Base-by-base conservation (phyloP, 64 coral and sea anemone species). In the Orbicella faveolata region DNA sequence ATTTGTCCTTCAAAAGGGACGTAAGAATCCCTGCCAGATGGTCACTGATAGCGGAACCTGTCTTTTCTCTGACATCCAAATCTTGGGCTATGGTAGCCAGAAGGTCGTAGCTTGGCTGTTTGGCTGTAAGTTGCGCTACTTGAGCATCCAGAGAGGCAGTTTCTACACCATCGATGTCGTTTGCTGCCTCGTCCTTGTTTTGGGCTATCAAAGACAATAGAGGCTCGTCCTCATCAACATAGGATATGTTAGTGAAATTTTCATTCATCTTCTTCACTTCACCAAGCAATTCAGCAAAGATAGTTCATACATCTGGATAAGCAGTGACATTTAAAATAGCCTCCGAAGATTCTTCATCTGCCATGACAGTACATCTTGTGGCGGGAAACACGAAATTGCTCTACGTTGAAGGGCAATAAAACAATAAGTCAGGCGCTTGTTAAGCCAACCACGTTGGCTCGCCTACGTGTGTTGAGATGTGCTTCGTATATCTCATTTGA, bases 1-100 rank as follows among this genome's bases (percentile, higher is more conserved):
- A 15, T 73, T 90, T 90, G 1, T 90, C 77, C 48, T 90, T 81
- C 78, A 90, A 8, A 11, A 90, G 74, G 23, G 7, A 21, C n/a
- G 34, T 18, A 14, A 81, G 10, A 17, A 80, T 68, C 19, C 25
- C 44, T 20, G 78, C 73, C 9, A 55, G 9, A 0, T 90, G 30
- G 30, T 30, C 76, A 51, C 65, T 73, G 16, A 67, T 44, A 80
- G 57, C 23, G 20, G 30, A 14, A 15, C 61, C 63, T 52, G 63
- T 90, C 48, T 90, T 90, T 69, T 90, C 77, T 33, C 77, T 90
- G 61, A 44, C 39, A 70, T 90, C 88, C 23, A 90, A 34, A 25
- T 90, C 88, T 4, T 66, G 77, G 15, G 77, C 77, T 9, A 90
- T 80, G 34, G 66, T 62, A 23, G 23, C 61, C 34, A 80, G 34